These are phyloP conservation scores for Galaxias olidus DNA, from an alignment of 2,797 vertebrate species.

Conservation along the genomic window DNA sequence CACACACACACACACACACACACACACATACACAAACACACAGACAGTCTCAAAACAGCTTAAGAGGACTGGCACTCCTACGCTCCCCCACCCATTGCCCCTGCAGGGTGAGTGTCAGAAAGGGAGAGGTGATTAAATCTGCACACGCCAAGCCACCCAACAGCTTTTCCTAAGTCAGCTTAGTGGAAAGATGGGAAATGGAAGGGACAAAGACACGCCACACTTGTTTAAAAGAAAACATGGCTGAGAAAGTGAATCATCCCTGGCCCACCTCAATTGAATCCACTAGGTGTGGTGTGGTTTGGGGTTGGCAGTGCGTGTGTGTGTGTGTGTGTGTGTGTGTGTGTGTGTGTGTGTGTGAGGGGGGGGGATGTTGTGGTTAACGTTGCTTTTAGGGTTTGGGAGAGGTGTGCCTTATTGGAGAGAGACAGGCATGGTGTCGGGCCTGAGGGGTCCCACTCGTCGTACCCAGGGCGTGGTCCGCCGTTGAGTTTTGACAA, in stretches of 20 bases:
- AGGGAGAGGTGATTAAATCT: constrained; percentile 25
- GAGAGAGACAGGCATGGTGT: too few species aligned
- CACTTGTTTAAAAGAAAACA: neutral
- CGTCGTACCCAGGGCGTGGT: too few species aligned
- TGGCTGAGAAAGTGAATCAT: neutral
- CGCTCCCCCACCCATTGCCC: too few species aligned
- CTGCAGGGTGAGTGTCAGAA: neutral
- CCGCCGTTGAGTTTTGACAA: too few species aligned
- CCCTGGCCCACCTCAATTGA: neutral
- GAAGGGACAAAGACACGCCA: neutral
- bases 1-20: too few species aligned
- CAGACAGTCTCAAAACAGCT: constrained; percentile 23
- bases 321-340: constrained; percentile 2
- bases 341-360: constrained; percentile 12
- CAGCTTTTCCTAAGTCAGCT: constrained; percentile 26
- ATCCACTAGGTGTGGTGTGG: neutral
- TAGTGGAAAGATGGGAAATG: neutral
- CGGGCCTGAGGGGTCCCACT: too few species aligned
- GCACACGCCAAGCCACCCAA: constrained; percentile 10
- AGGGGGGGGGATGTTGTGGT: neutral
- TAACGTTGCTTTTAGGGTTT: neutral
- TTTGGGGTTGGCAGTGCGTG: constrained; percentile 19
- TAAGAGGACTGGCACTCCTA: neutral
- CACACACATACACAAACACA: too few species aligned
- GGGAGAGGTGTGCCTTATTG: too few species aligned